Evolutionary conservation across 2,113 vertebrate genomes (phyloP), one percentile per base, ranked within the genome.

Genomic region (Speoplatyrhinus poulsoni): DNA sequence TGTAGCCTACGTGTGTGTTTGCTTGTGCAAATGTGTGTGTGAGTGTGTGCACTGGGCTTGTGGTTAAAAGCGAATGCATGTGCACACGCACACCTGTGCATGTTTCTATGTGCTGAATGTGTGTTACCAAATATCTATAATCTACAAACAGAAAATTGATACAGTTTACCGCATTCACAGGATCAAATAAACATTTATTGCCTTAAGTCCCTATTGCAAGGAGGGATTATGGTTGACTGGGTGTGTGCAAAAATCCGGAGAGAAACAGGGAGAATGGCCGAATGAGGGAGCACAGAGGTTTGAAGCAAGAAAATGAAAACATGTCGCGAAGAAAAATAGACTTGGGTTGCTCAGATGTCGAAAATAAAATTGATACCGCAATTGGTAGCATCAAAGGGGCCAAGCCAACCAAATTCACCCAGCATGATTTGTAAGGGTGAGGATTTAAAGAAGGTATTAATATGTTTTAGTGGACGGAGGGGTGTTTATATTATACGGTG

Each of bases 201-300:
- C 80, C 75, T 75, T 67, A 69, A 84, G 74, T 75, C 57, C 70
- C 65, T 76, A 85, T 69, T 70, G 77, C 68, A 73, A 72, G 88
- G 82, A 88, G 84, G 87, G 87, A 88, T 88, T 86, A 90, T 85
- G 88, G 88, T 82, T 73, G 86, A 79, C 74, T 85, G 90, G 89
- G 91, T 93, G 91, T 93, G 90, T 90, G 82, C 75, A 19, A 13
- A 16, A 82, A 83, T 69, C 81, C 55, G 71, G 58, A 62, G 16
- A 67, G 71, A 55, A 15, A 46, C 63, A 55, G 63, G 57, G 66
- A 9, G 46, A 54, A 19, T 19, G 16, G 3, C 48, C 49, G 63
- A 46, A 41, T 72, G 50, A 50, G 60, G 54, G 66, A 72, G 77
- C 77, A 80, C 60, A 75, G 62, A 70, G 76, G 76, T 68, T 73